Evolutionary conservation across 2,113 vertebrate species (phyloP).

Genomic region (Poeciliopsis occidentalis): DNA sequence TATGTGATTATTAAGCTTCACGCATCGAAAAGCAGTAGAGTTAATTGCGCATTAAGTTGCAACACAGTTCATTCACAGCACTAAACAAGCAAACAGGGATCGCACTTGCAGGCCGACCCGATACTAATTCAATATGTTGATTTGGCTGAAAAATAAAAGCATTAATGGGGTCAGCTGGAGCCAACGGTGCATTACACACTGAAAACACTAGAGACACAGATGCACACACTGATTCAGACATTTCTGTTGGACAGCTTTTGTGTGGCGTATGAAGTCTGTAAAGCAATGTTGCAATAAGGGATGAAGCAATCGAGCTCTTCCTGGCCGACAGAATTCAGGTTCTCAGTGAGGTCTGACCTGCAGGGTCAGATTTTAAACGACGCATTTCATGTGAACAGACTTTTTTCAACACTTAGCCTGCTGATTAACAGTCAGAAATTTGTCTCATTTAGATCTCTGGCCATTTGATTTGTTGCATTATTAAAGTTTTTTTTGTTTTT

Average conservation of each 20-base stretch:
- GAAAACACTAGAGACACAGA: constrained; percentile 1
- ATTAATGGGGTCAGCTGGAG: background rate
- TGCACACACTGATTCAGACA: background rate
- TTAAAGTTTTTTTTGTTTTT: no score
- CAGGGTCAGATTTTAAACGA: background rate
- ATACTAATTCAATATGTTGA: background rate
- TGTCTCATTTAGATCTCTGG: no score
- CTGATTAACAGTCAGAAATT: background rate
- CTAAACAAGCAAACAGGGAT: background rate
- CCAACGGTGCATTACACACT: background rate
- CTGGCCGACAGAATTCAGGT: background rate
- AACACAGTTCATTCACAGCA: background rate
- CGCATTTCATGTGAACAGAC: background rate
- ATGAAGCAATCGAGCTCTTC: background rate
- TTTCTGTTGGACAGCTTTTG: background rate
- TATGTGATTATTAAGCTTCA: background rate
- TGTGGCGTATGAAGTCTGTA: background rate
- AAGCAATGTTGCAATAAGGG: background rate
- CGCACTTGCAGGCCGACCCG: background rate
- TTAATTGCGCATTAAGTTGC: background rate
- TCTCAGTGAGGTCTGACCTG: background rate
- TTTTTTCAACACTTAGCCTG: background rate
- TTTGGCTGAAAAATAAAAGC: background rate
- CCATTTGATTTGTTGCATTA: no score
- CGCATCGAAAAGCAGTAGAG: background rate